A percentile compares a stretch with the other conserved stretches of the same genome.
phyloP scores from a whole-genome alignment of 1,140 invertebrate genomes.

The Pygmarrhopalites habei region DNA sequence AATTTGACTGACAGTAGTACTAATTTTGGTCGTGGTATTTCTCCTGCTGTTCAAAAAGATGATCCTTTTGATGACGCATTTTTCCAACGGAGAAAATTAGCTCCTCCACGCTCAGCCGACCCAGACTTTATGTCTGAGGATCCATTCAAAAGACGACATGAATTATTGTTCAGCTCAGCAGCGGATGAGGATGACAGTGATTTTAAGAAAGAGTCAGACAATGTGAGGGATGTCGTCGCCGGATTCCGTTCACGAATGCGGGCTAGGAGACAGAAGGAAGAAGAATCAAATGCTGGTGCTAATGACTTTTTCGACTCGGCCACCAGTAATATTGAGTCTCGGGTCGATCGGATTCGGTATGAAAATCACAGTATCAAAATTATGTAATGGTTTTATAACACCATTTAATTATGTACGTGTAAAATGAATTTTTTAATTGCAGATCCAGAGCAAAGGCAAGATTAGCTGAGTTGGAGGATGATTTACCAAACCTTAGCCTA shows the following conservation, averaged over 20 bases:
- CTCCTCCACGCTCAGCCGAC: constrained; percentile 17
- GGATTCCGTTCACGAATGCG: constrained; percentile 15
- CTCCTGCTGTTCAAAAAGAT: constrained; percentile 13
- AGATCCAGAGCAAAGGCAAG: constrained; percentile 5
- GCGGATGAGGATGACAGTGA: constrained; percentile 15
- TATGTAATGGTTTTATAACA: no score
- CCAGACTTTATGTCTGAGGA: constrained; percentile 21
- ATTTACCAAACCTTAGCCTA: neutral
- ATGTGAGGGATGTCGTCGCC: neutral
- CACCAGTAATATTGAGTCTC: neutral
- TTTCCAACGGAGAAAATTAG: constrained; percentile 9
- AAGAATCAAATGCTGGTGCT: neutral
- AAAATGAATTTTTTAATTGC: no score
- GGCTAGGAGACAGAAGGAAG: constrained; percentile 1
- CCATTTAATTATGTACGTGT: no score
- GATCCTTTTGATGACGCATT: constrained; percentile 22
- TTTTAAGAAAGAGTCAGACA: constrained; percentile 14
- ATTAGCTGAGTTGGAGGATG: constrained; percentile 9
- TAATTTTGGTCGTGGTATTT: constrained; percentile 4
- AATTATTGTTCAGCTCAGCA: no score
- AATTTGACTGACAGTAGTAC: neutral
- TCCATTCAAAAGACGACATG: constrained; percentile 12
- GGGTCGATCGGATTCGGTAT: neutral
- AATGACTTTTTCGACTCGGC: neutral
- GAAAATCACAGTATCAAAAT: no score